These are phyloP conservation scores for Alaudala cheleensis DNA, from an alignment of 2,113 vertebrate species.

Conservation along the genomic window DNA sequence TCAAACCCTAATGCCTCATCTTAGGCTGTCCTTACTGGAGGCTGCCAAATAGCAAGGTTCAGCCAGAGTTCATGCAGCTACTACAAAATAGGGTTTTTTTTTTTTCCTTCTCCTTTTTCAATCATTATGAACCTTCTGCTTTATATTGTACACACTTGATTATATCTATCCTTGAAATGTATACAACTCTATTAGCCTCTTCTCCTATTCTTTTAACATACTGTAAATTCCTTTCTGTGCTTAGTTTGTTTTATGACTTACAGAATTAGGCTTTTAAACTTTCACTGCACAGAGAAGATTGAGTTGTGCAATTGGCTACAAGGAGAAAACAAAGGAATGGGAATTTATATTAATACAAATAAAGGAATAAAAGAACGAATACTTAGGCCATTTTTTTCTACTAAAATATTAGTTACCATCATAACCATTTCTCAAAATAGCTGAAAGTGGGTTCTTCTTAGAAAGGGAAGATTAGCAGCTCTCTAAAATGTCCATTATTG, in stretches of 20 bases:
- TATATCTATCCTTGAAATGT: slow-evolving; percentile 79
- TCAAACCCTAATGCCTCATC: slow-evolving; percentile 90
- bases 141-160: slow-evolving; percentile 83
- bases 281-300: slow-evolving; percentile 32
- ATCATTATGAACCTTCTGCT: slow-evolving; percentile 80
- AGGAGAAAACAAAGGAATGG: slow-evolving; percentile 15
- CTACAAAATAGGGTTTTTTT: slow-evolving; percentile 81
- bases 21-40: slow-evolving; percentile 82
- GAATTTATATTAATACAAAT: background rate
- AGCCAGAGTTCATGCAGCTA: slow-evolving; percentile 92
- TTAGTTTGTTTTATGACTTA: slow-evolving; percentile 63
- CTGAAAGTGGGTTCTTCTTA: background rate
- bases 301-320: background rate
- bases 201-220: slow-evolving; percentile 73
- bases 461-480: background rate
- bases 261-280: slow-evolving; percentile 64
- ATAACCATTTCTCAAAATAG: background rate
- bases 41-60: slow-evolving; percentile 87
- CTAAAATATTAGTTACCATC: background rate
- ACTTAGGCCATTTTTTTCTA: background rate
- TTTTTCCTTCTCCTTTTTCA: slow-evolving; percentile 68
- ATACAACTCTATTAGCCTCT: slow-evolving; percentile 82
- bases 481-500: background rate
- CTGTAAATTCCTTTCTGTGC: slow-evolving; percentile 69
- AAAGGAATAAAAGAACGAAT: background rate